Evolutionary conservation across 2,113 vertebrate genomes (phyloP).

Genomic region (Plestiodon gilberti): DNA sequence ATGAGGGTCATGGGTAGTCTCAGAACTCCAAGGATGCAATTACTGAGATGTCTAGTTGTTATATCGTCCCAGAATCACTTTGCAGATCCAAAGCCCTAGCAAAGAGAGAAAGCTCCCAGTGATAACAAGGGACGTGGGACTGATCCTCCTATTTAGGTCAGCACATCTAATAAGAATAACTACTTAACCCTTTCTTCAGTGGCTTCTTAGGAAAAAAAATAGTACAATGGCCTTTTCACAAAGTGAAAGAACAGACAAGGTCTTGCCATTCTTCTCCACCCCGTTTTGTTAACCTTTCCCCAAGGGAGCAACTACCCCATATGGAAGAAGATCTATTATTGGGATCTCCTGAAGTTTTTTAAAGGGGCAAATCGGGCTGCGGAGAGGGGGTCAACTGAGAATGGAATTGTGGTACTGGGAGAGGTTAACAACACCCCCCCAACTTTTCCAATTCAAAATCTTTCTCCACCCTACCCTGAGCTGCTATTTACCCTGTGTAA

Average conservation of each 20-base stretch:
- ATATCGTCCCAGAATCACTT: conserved; percentile 36
- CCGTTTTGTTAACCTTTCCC: conserved; percentile 12
- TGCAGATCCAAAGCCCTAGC: conserved; percentile 21
- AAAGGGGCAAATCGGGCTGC: too few species aligned
- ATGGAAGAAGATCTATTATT: too few species aligned
- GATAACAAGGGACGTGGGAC: conserved; percentile 55
- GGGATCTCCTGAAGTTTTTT: too few species aligned
- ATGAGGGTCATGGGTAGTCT: conserved; percentile 20
- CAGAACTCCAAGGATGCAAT: conserved; percentile 31
- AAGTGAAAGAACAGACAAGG: conserved; percentile 1
- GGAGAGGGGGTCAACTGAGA: too few species aligned
- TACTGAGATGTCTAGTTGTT: conserved; percentile 17
- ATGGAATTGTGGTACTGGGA: too few species aligned
- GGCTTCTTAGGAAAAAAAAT: conserved; percentile 48
- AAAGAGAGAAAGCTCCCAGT: conserved; percentile 46
- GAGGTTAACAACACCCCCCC: too few species aligned
- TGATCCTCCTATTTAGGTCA: conserved; percentile 36
- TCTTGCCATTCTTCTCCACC: background rate
- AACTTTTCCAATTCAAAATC: too few species aligned
- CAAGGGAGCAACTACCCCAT: too few species aligned
- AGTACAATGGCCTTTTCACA: conserved; percentile 22
- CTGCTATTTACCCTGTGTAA: too few species aligned
- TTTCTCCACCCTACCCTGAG: too few species aligned
- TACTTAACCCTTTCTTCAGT: conserved; percentile 58
- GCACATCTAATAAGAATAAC: conserved; percentile 29